Evolutionary conservation across 2,113 vertebrate genomes (phyloP).

Genomic region (Balaenoptera acutorostrata): DNA sequence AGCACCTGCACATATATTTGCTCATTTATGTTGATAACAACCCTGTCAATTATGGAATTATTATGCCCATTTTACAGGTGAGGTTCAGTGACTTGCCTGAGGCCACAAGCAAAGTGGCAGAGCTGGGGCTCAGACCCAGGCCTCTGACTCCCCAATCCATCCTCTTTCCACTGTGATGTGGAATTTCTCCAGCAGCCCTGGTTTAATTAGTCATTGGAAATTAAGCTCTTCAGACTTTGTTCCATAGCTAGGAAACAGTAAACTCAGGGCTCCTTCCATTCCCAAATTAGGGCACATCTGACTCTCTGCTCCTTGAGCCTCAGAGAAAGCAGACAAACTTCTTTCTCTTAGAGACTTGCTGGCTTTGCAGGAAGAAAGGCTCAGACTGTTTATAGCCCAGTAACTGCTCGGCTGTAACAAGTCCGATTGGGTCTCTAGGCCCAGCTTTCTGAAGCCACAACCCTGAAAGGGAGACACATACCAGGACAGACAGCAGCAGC

Average conservation of each 20-base stretch:
- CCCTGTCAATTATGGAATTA: not conserved
- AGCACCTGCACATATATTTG: not conserved
- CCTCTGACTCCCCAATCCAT: not conserved
- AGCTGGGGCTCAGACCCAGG: not conserved
- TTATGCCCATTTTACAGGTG: not conserved
- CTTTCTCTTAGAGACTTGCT: not conserved
- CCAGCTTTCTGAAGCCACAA: not conserved
- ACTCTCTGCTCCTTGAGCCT: not conserved
- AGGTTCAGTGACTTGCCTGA: not conserved
- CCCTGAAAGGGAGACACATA: not conserved
- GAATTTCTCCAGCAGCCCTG: not conserved
- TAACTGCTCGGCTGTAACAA: not conserved
- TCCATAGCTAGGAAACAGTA: not conserved
- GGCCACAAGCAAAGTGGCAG: not conserved
- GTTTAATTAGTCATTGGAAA: not conserved
- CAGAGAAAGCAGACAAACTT: not conserved
- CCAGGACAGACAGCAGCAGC: not conserved
- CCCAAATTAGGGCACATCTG: not conserved
- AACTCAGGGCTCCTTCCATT: not conserved
- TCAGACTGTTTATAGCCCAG: not conserved
- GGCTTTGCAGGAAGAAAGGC: not conserved
- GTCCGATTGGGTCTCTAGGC: not conserved
- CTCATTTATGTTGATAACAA: not conserved
- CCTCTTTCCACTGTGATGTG: not conserved
- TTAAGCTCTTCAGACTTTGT: not conserved